Base-by-base conservation (phyloP, 2,888 invertebrate genomes). In the Brachycybe producta region DNA sequence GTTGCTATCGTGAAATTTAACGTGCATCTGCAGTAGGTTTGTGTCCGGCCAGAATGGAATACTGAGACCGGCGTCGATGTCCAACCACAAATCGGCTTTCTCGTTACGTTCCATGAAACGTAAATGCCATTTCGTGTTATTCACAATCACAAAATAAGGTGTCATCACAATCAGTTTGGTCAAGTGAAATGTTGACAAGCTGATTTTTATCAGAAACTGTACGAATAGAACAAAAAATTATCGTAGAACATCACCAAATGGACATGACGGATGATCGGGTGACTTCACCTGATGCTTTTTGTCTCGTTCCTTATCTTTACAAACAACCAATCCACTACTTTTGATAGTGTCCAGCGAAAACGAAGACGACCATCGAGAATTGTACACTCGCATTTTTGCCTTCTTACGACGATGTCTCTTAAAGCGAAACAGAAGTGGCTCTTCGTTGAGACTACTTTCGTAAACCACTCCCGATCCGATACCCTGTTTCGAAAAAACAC, bases 61-160 rank as follows among this genome's bases (percentile, higher is more conserved):
- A 58, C 68, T 70, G 71, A 82, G 79, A 53, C 74, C 73, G 0
- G 81, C 77, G 0, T 74, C 68, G 17, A 85, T 68, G 67, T 85
- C 85, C 45, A 80, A 75, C 86, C 85, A 86, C 8, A 86, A 70
- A 66, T 86, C 86, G 0, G 84, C 82, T 36, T 80, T 76, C 62
- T 85, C 84, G 61, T 85, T 84, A 64, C 83, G 81, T 62, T 86
- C 85, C 85, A 86, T 85, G 68, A 80, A 85, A 49, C 84, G 70
- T 34, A 73, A 64, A 49, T 69, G 65, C 58, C 70, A 75, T 55
- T 74, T 75, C 0, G 80, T 80, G 58, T 77, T 76, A 66, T 86
- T 87, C 57, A 73, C 74, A 0, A 86, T 78, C 51, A 84, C 70
- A 67, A 85, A 85, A 67, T 82, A 82, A 0, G 86, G 85, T 38